Evolutionary conservation across 2,113 vertebrate species (phyloP), one percentile per base, ranked within the genome.

Genomic region (Rana temporaria): DNA sequence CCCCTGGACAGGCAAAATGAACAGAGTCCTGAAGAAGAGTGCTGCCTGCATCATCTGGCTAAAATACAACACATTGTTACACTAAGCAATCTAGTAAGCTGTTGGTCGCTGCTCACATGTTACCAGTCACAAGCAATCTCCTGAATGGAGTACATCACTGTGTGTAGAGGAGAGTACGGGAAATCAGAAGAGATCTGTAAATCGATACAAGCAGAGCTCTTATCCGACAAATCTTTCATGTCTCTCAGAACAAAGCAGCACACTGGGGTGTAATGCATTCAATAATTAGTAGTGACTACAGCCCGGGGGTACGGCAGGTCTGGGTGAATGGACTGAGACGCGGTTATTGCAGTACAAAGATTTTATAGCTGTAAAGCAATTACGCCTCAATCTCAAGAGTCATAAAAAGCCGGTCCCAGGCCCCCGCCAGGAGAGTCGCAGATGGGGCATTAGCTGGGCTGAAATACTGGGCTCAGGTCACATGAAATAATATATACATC

Each of bases 281-380:
- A 20, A 66, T 82, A 53, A 82, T 74, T 65, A 82, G 26, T 38
- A 22, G 15, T 0, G n/a, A 57, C 80, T 55, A 32, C 30, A 66
- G 62, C 80, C 80, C 6, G 48, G 32, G 79, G 79, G 79, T 70
- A 82, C 48, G 65, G 38, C 42, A 38, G 75, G 77, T 75, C 65
- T 20, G 65, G 55, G 64, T n/a, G 79, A 81, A 73, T 81, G 79
- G 69, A 60, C 68, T 18, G 48, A 73, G 59, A 65, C 19, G 22
- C 30, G 16, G 56, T 73, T 66, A 82, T 48, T 66, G n/a, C 53
- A 66, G 18, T 67, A 74, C 60, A 82, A 42, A 71, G 79, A 82
- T 74, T 82, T 82, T 82, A 82, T 74, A 30, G 70, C 80, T 74
- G n/a, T 65, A 81, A 81, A 81, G 57, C 79, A 81, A 81, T 81